Evolutionary conservation across 2,888 invertebrate genomes (phyloP).

Genomic region (Saturnia japonica): DNA sequence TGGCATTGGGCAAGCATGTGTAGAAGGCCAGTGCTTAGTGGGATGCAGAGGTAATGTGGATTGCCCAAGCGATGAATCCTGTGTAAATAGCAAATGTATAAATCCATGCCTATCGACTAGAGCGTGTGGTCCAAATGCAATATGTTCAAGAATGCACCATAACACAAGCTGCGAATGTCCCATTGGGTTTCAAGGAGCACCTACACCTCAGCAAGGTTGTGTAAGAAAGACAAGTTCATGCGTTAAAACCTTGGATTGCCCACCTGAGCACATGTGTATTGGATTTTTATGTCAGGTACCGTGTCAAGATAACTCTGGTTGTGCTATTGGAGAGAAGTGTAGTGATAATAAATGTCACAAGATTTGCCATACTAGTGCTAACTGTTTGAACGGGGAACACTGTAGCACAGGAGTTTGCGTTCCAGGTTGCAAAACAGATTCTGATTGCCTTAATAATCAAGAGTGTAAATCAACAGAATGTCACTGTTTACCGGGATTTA

Average conservation of each 20-base stretch:
- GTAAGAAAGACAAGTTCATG: constrained; percentile 90
- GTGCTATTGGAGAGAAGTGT: constrained; percentile 93
- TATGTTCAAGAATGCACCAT: constrained; percentile 89
- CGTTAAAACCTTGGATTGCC: constrained; percentile 86
- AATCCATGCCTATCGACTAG: constrained; percentile 90
- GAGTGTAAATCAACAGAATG: constrained; percentile 89
- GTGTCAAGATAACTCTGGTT: constrained; percentile 87
- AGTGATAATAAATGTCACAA: constrained; percentile 89
- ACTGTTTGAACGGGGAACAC: constrained; percentile 94
- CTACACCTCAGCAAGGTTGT: constrained; percentile 94
- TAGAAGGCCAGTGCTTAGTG: constrained; percentile 88
- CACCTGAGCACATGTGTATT: constrained; percentile 89
- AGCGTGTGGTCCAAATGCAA: constrained; percentile 92
- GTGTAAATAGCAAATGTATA: constrained; percentile 91
- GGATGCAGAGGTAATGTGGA: constrained; percentile 93
- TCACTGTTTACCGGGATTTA: constrained; percentile 89
- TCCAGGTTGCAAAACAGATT: constrained; percentile 90
- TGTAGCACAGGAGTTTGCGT: constrained; percentile 91
- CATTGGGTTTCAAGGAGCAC: constrained; percentile 92
- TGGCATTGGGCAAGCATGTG: constrained; percentile 89
- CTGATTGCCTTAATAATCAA: constrained; percentile 90
- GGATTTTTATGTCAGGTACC: constrained; percentile 89
- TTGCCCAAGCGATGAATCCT: constrained; percentile 88
- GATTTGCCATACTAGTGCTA: constrained; percentile 94
- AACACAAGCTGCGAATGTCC: constrained; percentile 91